Evolutionary conservation across 2,113 vertebrate species (phyloP), one percentile per base, ranked within the genome.

Genomic region (Bubo scandiacus): DNA sequence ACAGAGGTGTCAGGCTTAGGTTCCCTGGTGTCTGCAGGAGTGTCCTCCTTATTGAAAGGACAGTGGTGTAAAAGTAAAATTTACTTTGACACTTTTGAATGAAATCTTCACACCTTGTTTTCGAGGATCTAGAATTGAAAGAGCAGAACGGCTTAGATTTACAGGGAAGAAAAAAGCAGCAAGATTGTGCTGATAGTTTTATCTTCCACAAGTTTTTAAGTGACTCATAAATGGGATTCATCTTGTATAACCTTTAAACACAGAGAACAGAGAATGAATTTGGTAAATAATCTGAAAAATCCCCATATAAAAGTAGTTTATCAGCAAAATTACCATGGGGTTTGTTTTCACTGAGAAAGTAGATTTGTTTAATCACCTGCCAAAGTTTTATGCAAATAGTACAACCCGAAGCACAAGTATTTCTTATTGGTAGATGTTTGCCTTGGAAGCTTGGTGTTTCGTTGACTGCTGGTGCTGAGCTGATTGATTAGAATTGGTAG

Each of bases 321-420:
- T 97, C 93, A 83, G 89, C 62, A 87, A 63, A 91, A 94, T 89
- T 80, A 90, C 74, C 18, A 9, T 66, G 67, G 83, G 87, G 86
- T 54, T 97, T 95, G 91, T 90, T 94, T 95, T 91, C 47, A 38
- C 91, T 86, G 87, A 95, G 94, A 97, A 90, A 88, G 83, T 66
- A 51, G 55, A 51, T 92, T 89, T 91, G 70, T 97, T 97, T 96
- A 70, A 97, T 96, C 87, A 73, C 78, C 59, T 91, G 92, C 95
- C 97, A 97, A 88, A 82, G 47, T 59, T 92, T 94, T 93, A 95
- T 97, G 95, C 95, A 97, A 96, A 95, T 96, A 22, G 19, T 71
- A 34, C 84, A 94, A 95, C 86, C 51, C 2, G 59, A 91, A 96
- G 86, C 91, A 87, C 93, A 77, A 63, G 86, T 85, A 61, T 87